phyloP scores from a whole-genome alignment of 2,797 vertebrate species.

The Pseudomugil gertrudae region DNA sequence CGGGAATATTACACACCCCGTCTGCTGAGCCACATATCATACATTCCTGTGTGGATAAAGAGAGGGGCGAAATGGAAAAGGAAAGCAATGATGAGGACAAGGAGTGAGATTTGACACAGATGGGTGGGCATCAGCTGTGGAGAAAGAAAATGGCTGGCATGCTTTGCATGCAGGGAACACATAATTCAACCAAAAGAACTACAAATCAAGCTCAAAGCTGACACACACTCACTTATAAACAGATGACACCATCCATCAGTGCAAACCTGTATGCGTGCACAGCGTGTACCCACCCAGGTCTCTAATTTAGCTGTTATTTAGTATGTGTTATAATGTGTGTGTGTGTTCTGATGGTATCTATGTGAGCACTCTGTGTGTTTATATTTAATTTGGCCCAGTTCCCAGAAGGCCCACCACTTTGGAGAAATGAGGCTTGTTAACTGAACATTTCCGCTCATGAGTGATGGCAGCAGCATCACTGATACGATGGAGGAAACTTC shows the following conservation, averaged over 20 bases:
- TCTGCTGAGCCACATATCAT: conserved; percentile 80
- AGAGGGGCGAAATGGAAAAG: conserved; percentile 31
- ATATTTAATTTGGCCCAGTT: conserved; percentile 49
- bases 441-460: conserved; percentile 15
- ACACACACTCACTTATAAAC: conserved; percentile 22
- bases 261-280: conserved; percentile 3
- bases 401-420: conserved; percentile 18
- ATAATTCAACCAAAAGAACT: conserved; percentile 34
- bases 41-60: conserved; percentile 76
- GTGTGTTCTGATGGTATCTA: conserved; percentile 12
- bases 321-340: neutral
- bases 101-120: conserved; percentile 47
- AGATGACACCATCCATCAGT: conserved; percentile 7
- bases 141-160: conserved; percentile 42
- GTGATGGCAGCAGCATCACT: conserved; percentile 52
- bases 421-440: conserved; percentile 39
- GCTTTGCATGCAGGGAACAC: conserved; percentile 6
- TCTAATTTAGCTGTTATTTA: conserved; percentile 29
- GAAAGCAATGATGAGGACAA: conserved; percentile 41
- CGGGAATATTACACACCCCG: conserved; percentile 62
- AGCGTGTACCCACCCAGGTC: neutral
- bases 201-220: conserved; percentile 47
- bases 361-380: conserved; percentile 10
- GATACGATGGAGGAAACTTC: conserved; percentile 4
- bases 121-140: conserved; percentile 38